phyloP scores from a whole-genome alignment of 2,797 vertebrate species.

The Tamandua tetradactyla region DNA sequence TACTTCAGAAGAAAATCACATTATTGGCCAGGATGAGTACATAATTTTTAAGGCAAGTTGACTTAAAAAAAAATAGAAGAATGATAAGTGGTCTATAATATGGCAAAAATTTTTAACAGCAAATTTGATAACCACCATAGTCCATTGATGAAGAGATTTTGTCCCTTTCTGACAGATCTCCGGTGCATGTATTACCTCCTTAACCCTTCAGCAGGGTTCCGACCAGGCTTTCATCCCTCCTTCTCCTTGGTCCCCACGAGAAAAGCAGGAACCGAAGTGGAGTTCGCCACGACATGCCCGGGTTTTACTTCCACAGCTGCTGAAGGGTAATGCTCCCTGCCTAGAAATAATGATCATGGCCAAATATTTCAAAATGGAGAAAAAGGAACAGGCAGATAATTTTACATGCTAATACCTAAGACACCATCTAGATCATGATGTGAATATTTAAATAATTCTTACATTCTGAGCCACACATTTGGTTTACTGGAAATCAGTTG shows the following conservation, averaged over 20 bases:
- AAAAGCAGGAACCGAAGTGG: background rate
- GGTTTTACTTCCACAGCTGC: background rate
- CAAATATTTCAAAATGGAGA: background rate
- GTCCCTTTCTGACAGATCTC: background rate
- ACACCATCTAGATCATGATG: background rate
- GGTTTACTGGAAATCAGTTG: background rate
- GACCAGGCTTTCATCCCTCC: rapidly evolving
- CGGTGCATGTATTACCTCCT: background rate
- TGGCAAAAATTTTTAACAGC: background rate
- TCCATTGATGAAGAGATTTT: background rate
- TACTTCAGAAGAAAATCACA: slow-evolving; percentile 24
- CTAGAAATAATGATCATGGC: background rate
- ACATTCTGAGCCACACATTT: background rate
- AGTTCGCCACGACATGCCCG: rapidly evolving
- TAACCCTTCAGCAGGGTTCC: background rate
- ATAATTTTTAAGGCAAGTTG: background rate
- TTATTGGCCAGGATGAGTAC: slow-evolving; percentile 6
- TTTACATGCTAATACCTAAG: background rate
- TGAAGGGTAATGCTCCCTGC: background rate
- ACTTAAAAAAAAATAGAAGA: slow-evolving; percentile 23
- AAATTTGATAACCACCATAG: background rate
- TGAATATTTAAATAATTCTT: background rate
- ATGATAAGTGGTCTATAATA: background rate
- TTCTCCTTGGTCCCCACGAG: no score
- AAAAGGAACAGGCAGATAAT: background rate